Conservation (phyloP, 2,888 invertebrate species). For the Anagyrus pseudococci region DNA sequence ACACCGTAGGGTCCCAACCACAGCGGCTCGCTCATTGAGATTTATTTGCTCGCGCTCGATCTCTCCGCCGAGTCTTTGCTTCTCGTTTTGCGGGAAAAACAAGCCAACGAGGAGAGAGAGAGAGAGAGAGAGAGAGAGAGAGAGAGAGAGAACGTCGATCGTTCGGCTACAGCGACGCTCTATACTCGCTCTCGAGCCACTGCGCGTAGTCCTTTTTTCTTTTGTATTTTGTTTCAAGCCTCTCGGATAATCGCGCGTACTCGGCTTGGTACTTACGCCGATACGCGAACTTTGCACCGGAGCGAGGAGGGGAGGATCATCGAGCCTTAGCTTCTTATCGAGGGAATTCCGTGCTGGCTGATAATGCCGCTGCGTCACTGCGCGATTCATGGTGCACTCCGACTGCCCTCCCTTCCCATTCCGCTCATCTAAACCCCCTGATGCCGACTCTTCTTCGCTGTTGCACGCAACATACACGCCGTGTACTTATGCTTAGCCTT, state of each 20-base stretch:
- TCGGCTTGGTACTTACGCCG: slow-evolving; percentile 25
- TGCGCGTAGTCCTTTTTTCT: neutral
- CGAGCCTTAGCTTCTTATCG: neutral
- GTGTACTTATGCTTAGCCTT: no score
- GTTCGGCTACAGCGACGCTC: neutral
- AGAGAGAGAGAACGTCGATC: no score
- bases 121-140: no score
- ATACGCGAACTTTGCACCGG: slow-evolving; percentile 12
- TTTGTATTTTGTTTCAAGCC: slow-evolving; percentile 9
- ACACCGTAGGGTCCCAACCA: slow-evolving; percentile 32
- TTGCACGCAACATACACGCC: no score
- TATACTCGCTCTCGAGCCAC: slow-evolving; percentile 6
- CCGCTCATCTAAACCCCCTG: no score
- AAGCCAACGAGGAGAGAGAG: no score
- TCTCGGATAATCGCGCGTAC: slow-evolving; percentile 11
- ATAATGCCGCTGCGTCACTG: no score
- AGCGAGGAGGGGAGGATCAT: neutral
- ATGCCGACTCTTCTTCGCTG: no score
- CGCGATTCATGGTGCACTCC: no score
- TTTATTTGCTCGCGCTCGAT: slow-evolving; percentile 46
- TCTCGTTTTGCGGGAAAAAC: neutral
- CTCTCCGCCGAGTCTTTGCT: neutral
- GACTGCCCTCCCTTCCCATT: no score
- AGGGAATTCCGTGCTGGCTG: neutral
- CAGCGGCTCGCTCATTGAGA: slow-evolving; percentile 44